Conservation (phyloP, 2,797 vertebrate genomes). For the Muscicapa striata region DNA sequence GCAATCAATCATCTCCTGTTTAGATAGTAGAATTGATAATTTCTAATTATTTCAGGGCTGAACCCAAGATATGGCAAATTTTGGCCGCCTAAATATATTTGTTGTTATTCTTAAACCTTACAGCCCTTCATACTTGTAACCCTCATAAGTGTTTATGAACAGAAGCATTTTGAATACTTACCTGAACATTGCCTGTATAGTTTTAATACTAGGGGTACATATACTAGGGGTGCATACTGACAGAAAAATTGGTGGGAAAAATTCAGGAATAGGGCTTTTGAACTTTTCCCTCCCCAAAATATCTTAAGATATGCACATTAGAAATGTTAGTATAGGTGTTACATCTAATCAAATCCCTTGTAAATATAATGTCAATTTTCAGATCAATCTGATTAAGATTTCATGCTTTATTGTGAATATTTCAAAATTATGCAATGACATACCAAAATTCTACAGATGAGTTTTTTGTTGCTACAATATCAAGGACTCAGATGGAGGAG, state of each 20-base stretch:
- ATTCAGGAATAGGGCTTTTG: neutral
- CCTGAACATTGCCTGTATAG: accelerated
- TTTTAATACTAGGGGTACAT: neutral
- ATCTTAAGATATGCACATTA: neutral
- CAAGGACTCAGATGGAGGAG: neutral
- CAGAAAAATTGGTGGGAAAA: neutral
- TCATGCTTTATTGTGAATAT: neutral
- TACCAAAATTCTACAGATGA: neutral
- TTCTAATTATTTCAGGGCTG: neutral
- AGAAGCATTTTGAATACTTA: neutral
- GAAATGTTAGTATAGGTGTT: neutral
- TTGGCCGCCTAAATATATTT: neutral
- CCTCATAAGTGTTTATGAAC: neutral
- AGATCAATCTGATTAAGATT: neutral
- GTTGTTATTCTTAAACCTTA: neutral
- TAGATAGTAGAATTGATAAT: neutral
- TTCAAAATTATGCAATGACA: neutral
- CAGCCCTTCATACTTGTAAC: neutral
- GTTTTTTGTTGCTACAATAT: neutral
- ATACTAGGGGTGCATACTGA: accelerated
- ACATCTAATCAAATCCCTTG: neutral
- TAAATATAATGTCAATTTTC: neutral
- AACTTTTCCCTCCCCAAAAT: neutral
- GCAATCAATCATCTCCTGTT: neutral
- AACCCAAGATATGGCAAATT: neutral